phyloP scores from a whole-genome alignment of 2,888 invertebrate genomes.

The Agrotis segetum region DNA sequence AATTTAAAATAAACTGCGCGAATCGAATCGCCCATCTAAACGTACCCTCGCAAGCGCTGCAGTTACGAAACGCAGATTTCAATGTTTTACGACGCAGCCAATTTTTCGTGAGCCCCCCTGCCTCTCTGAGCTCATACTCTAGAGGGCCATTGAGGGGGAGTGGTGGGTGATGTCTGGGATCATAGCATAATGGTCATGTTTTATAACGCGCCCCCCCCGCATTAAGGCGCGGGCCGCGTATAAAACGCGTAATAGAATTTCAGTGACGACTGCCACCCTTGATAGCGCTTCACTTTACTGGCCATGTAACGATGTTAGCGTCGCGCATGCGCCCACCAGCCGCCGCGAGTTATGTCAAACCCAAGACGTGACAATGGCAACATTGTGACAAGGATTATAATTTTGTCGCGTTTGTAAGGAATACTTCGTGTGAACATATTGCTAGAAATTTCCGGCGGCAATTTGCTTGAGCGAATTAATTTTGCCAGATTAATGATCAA shows the following conservation, averaged over 20 bases:
- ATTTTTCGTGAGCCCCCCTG: slow-evolving; percentile 68
- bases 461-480: slow-evolving; percentile 54
- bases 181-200: slow-evolving; percentile 84
- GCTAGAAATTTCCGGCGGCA: slow-evolving; percentile 42
- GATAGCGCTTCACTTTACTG: slow-evolving; percentile 77
- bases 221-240: slow-evolving; percentile 86
- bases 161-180: slow-evolving; percentile 77
- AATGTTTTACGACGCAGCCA: slow-evolving; percentile 80
- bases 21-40: slow-evolving; percentile 85
- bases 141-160: slow-evolving; percentile 67
- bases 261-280: slow-evolving; percentile 82
- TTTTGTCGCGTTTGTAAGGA: slow-evolving; percentile 69
- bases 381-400: slow-evolving; percentile 70
- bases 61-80: slow-evolving; percentile 82
- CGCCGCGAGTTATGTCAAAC: slow-evolving; percentile 71
- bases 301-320: slow-evolving; percentile 87
- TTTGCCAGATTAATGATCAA: slow-evolving; percentile 55
- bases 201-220: slow-evolving; percentile 83
- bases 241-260: slow-evolving; percentile 90
- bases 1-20: slow-evolving; percentile 90
- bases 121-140: slow-evolving; percentile 67
- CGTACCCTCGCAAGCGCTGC: slow-evolving; percentile 65
- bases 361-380: slow-evolving; percentile 73
- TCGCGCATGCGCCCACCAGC: slow-evolving; percentile 83
- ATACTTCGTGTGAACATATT: slow-evolving; percentile 58